Evolutionary conservation across 2,113 vertebrate species (phyloP), one percentile per base, ranked within the genome.

Genomic region (Lagenorhynchus albirostris): DNA sequence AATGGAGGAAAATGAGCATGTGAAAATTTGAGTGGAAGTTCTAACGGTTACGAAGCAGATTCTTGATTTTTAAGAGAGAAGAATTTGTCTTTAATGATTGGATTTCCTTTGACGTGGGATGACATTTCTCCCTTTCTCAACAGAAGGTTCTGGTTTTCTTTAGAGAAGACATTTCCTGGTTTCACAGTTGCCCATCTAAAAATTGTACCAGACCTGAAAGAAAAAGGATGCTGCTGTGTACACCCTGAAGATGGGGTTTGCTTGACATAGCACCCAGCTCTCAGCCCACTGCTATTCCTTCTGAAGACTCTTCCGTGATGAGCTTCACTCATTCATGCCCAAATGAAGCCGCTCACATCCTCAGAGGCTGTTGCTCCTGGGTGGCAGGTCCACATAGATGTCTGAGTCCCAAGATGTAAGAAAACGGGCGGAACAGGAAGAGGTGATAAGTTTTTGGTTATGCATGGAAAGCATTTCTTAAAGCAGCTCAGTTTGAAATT

Each of bases 181-280:
- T 68, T 91, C 33, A 18, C 26, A 62, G 6, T 44, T 68, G 81
- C 60, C 62, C 33, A 4, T 44, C 44, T 82, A 62, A 70, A 80
- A 20, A 13, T 41, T 29, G 26, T 31, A 44, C 21, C 3, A 17
- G 18, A 29, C 11, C 26, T 21, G 67, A 81, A 50, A 86, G 63
- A 15, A 15, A 31, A 80, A 73, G 33, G 53, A 15, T 4, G 4
- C 12, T n/a, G 21, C 6, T 0, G 0, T 36, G 23, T 1, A 5
- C 10, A 1, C 12, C 17, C 15, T 6, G 29, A 73, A 41, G 41
- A 20, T 0, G 1, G 71, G 14, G 31, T 86, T 31, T 47, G 26
- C 29, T 29, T 77, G 8, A 21, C 5, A 0, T 7, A 10, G 17
- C n/a, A 2, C 62, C 1, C 0, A 8, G 8, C 12, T 47, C 20